Evolutionary conservation across 2,888 invertebrate species (phyloP), one percentile per base, ranked within the genome.

Genomic region (Mallateleia sp.): DNA sequence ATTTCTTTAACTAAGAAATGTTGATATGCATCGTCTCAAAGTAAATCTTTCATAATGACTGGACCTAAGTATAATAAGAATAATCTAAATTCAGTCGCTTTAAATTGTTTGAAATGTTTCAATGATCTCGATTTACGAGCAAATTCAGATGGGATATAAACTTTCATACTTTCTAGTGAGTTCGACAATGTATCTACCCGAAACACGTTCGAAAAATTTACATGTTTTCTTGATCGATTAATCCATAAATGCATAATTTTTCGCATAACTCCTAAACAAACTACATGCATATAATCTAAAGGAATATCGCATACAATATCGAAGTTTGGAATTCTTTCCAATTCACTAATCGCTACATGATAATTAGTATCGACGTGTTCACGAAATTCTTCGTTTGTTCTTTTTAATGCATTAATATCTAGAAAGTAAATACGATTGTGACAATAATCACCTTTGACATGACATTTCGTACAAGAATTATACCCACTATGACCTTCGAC

Each of bases 401-500:
- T 56, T 50, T 60, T 47, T 0, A n/a, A 14, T n/a, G 22, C 34
- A 22, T 69, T 54, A 5, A 78, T 66, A 20, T 82, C 2, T 15
- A 71, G 56, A 83, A 89, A 89, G 87, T 74, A 88, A 5, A 88
- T 62, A 2, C 84, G 72, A 32, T 67, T 69, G n/a, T 81, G 50
- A 22, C 52, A 25, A 52, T 62, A 74, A 11, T 67, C 52, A 22
- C 89, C 90, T 50, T 87, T 79, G 56, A 75, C 18, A 56, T 69
- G 66, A 75, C 89, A 91, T 60, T 89, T 91, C 28, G 87, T 82
- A 69, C 89, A 91, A 32, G 83, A 83, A 42, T 58, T 54, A 60
- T 89, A 90, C 24, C 84, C 88, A 24, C 58, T 74, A 62, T 90
- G 90, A 18, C 85, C 81, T 85, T 90, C 89, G 8, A 86, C 82